Percentiles rank a stretch among this genome's conserved stretches.
These are phyloP conservation scores for Gadopsis bispinosus DNA, from an alignment of 2,797 vertebrate species.

Conservation along the genomic window DNA sequence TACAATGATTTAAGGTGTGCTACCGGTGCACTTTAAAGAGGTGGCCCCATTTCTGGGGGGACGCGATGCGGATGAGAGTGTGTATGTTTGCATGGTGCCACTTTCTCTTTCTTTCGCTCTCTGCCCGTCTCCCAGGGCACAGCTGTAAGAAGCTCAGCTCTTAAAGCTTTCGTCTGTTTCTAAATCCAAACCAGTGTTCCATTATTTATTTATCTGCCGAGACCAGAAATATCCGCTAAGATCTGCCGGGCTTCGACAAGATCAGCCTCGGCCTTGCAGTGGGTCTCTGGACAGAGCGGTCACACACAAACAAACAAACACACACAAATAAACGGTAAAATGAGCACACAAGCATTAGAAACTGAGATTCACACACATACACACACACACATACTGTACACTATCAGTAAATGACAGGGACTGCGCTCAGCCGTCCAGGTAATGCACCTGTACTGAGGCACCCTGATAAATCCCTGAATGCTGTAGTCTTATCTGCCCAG, in stretches of 20 bases:
- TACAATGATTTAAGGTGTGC: slow-evolving; percentile 27
- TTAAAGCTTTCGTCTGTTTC: slow-evolving; percentile 69
- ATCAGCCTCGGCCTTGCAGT: slow-evolving; percentile 60
- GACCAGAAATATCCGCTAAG: slow-evolving; percentile 71
- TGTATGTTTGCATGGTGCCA: slow-evolving; percentile 40
- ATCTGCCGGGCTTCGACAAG: slow-evolving; percentile 63
- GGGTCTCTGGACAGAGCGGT: slow-evolving; percentile 53
- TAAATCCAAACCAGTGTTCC: slow-evolving; percentile 72
- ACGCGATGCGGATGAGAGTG: slow-evolving; percentile 10
- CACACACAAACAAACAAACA: slow-evolving; percentile 33
- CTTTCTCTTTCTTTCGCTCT: slow-evolving; percentile 32
- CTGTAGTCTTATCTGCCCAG: slow-evolving; percentile 76
- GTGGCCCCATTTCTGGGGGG: slow-evolving; percentile 18
- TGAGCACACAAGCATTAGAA: slow-evolving; percentile 41
- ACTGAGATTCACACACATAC: slow-evolving; percentile 34
- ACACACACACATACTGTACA: slow-evolving; percentile 37
- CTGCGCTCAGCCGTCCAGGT: slow-evolving; percentile 65
- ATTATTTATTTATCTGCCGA: slow-evolving; percentile 78
- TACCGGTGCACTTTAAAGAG: slow-evolving; percentile 26
- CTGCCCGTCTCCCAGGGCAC: slow-evolving; percentile 45
- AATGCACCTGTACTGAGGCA: slow-evolving; percentile 73
- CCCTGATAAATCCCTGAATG: slow-evolving; percentile 77
- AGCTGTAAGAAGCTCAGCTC: slow-evolving; percentile 68
- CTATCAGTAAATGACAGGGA: slow-evolving; percentile 68
- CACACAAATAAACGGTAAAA: slow-evolving; percentile 45